Percentiles rank a stretch among this genome's conserved stretches.
Conservation (phyloP, 37 sponge, comb jelly and placozoan species). For the Geodia barretti region DNA sequence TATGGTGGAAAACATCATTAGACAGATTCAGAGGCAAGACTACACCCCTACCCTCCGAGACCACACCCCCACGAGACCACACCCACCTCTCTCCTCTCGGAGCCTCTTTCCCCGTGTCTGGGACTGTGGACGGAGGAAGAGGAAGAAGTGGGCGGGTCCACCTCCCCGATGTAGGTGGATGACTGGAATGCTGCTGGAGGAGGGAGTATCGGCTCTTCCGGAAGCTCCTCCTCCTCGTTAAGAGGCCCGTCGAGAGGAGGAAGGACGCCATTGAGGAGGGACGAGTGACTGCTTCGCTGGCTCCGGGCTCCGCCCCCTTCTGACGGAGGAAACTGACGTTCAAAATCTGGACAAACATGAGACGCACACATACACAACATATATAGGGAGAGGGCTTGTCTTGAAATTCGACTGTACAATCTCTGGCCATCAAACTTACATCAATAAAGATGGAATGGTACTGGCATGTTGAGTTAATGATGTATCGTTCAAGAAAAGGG, state of each 20-base stretch:
- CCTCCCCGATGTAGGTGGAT: background rate
- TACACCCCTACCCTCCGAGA: background rate
- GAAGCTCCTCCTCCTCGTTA: constrained; percentile 15
- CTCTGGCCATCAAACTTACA: too few species aligned
- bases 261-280: constrained; percentile 15
- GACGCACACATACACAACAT: too few species aligned
- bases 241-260: constrained; percentile 31
- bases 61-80: background rate
- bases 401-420: too few species aligned
- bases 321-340: background rate
- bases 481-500: too few species aligned
- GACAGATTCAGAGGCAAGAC: background rate
- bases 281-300: background rate
- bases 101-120: constrained; percentile 4
- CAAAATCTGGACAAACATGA: background rate
- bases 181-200: constrained; percentile 47
- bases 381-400: too few species aligned
- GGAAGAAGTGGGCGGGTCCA: background rate
- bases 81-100: background rate
- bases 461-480: too few species aligned
- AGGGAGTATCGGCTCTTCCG: constrained; percentile 59
- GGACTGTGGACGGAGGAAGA: background rate
- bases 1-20: too few species aligned
- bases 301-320: background rate
- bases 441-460: too few species aligned